phyloP scores from a whole-genome alignment of 2,888 invertebrate genomes.

The Hofmannophila pseudospretella region DNA sequence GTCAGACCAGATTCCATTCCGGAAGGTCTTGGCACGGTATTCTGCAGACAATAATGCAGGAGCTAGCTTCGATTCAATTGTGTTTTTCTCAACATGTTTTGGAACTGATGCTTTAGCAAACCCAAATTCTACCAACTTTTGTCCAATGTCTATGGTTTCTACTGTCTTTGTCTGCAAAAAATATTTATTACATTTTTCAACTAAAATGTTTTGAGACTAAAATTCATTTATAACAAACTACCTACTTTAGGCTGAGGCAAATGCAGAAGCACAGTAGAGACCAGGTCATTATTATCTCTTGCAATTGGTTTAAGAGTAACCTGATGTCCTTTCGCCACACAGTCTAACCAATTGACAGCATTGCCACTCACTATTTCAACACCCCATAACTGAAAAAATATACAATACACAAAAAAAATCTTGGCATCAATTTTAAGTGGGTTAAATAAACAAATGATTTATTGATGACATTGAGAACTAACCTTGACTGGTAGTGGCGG shows the following conservation, averaged over 20 bases:
- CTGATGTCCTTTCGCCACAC: constrained; percentile 67
- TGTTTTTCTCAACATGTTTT: constrained; percentile 46
- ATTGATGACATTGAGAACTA: constrained; percentile 20
- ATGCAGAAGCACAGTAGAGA: constrained; percentile 65
- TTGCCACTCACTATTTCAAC: constrained; percentile 67
- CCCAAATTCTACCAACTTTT: constrained; percentile 67
- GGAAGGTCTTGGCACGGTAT: constrained; percentile 49
- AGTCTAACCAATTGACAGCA: constrained; percentile 79
- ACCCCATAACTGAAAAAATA: constrained; percentile 68
- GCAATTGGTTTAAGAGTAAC: constrained; percentile 69
- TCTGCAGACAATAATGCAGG: constrained; percentile 58
- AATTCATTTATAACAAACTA: too few relatives aligned
- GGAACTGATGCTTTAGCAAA: constrained; percentile 63
- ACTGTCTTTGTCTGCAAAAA: constrained; percentile 53
- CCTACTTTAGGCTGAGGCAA: constrained; percentile 57
- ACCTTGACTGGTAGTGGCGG: constrained; percentile 75
- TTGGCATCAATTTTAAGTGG: constrained; percentile 21
- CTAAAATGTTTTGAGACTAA: not conserved
- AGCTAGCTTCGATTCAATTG: constrained; percentile 56
- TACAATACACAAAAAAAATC: constrained; percentile 18
- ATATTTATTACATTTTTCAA: constrained; percentile 2
- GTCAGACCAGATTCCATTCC: constrained; percentile 69
- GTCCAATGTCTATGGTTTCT: constrained; percentile 62
- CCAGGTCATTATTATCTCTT: constrained; percentile 60
- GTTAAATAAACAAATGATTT: constrained; percentile 15